These are phyloP conservation scores for Syngnathus typhle DNA, from an alignment of 2,113 vertebrate species.

Conservation along the genomic window DNA sequence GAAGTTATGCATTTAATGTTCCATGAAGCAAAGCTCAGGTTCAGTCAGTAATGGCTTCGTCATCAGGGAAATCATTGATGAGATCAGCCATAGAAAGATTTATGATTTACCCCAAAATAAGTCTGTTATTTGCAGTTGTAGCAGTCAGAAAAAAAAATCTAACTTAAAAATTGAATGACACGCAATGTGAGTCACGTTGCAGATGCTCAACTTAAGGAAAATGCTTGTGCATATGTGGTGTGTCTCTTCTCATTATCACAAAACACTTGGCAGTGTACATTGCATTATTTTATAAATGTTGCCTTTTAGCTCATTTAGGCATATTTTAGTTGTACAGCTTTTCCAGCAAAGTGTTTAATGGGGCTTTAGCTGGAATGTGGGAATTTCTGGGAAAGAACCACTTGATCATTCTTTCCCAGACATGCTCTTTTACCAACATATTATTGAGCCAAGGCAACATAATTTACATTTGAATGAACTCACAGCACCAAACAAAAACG, in stretches of 20 bases:
- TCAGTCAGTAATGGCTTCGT: slow-evolving; percentile 61
- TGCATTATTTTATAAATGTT: too few relatives aligned
- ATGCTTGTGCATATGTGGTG: background rate
- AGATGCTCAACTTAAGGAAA: background rate
- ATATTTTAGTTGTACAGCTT: too few relatives aligned
- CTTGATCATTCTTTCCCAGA: too few relatives aligned
- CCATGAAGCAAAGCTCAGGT: slow-evolving; percentile 55
- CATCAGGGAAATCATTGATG: slow-evolving; percentile 56
- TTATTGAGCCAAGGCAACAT: too few relatives aligned
- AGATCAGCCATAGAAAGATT: slow-evolving; percentile 8
- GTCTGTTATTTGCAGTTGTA: background rate
- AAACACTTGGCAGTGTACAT: too few relatives aligned
- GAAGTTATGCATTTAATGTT: slow-evolving; percentile 67
- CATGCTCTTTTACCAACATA: too few relatives aligned
- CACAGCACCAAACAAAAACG: too few relatives aligned
- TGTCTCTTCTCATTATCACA: background rate
- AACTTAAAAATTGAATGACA: background rate
- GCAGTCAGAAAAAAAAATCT: background rate
- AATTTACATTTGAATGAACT: too few relatives aligned
- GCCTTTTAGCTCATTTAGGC: too few relatives aligned
- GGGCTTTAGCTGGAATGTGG: too few relatives aligned
- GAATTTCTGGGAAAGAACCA: too few relatives aligned
- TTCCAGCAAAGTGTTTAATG: too few relatives aligned
- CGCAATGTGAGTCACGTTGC: background rate
- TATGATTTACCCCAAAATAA: background rate